Evolutionary conservation across 2,888 invertebrate genomes (phyloP).

Genomic region (Sinhomidia bicolor): DNA sequence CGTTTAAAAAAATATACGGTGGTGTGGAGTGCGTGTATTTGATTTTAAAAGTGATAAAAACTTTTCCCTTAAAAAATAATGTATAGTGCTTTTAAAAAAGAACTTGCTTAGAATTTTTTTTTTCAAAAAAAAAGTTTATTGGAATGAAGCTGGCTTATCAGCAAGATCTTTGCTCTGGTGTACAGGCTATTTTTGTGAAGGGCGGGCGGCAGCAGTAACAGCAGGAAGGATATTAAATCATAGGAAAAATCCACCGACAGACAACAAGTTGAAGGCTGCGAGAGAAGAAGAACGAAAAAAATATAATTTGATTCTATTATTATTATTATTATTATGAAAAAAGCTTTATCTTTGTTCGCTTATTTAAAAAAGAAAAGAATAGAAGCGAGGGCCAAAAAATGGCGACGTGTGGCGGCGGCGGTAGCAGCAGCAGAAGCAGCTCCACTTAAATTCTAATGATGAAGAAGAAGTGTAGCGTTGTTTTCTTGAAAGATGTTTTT

Average conservation of each 20-base stretch:
- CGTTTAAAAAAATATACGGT: background rate
- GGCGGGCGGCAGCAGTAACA: background rate
- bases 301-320: background rate
- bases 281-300: background rate
- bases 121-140: no score
- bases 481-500: background rate
- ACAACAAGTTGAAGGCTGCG: slow-evolving; percentile 1
- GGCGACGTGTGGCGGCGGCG: no score
- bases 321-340: no score
- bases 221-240: slow-evolving; percentile 8
- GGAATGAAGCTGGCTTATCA: background rate
- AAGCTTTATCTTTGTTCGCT: no score
- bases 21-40: background rate
- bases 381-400: no score
- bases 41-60: slow-evolving; percentile 15
- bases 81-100: background rate
- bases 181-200: background rate
- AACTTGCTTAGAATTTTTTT: background rate
- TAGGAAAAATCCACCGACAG: background rate
- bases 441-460: background rate
- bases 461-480: background rate
- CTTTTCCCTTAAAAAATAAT: background rate
- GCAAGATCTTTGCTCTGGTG: background rate
- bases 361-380: no score
- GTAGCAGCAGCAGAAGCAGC: background rate